A percentile compares a stretch with the other conserved stretches of the same genome.
Evolutionary conservation across 1,140 invertebrate species (phyloP).

Genomic region (Metaphire vulgaris): DNA sequence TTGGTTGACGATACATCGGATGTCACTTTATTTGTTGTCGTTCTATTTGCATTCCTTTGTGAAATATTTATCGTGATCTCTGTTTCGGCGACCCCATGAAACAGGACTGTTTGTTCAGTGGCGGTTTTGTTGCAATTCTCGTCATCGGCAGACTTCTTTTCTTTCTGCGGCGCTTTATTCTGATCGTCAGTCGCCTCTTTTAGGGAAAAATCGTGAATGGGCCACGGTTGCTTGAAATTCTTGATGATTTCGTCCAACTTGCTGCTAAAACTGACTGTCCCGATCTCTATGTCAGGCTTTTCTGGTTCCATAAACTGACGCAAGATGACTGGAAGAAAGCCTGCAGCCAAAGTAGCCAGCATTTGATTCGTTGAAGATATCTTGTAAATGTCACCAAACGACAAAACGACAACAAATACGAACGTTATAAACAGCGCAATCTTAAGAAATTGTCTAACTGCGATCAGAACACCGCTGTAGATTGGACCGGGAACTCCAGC

Average conservation of each 20-base stretch:
- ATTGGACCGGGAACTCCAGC: conserved; percentile 47
- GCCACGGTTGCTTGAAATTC: conserved; percentile 48
- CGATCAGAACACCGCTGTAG: conserved; percentile 43
- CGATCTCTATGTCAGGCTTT: conserved; percentile 27
- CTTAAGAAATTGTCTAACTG: conserved; percentile 47
- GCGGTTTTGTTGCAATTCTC: too few species aligned
- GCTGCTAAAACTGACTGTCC: conserved; percentile 49
- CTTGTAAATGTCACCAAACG: conserved; percentile 45
- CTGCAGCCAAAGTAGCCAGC: conserved; percentile 45
- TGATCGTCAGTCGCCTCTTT: too few species aligned
- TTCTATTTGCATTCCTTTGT: too few species aligned
- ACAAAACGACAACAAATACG: conserved; percentile 49
- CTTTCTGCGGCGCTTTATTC: too few species aligned
- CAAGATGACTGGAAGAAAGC: conserved; percentile 48
- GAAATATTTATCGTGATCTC: too few species aligned
- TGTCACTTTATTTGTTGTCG: too few species aligned
- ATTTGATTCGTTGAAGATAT: conserved; percentile 50
- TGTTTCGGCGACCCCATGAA: too few species aligned
- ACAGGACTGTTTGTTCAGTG: too few species aligned
- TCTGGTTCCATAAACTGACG: conserved; percentile 29
- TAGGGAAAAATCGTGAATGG: conserved; percentile 33
- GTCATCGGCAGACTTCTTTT: too few species aligned
- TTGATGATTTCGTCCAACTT: conserved; percentile 48
- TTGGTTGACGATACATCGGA: too few species aligned
- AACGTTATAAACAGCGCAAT: conserved; percentile 48